These are phyloP conservation scores for Triplophysa dalaica DNA, from an alignment of 2,113 vertebrate genomes.

Conservation along the genomic window DNA sequence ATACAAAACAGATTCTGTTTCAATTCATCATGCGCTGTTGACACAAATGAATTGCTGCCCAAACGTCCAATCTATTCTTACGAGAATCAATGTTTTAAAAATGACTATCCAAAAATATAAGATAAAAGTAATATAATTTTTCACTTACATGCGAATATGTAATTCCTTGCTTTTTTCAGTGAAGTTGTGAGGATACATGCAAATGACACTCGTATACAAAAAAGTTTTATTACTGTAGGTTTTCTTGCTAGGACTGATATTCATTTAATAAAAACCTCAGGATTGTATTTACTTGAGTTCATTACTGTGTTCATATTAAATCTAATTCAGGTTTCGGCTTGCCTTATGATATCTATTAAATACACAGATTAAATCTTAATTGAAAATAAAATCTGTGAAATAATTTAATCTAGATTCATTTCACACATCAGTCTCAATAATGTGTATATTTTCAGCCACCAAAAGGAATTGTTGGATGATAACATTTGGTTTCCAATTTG, in stretches of 20 bases:
- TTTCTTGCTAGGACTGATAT: neutral
- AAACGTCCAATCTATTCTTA: conserved; percentile 29
- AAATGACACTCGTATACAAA: neutral
- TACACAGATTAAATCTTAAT: conserved; percentile 34
- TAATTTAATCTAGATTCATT: conserved; percentile 45
- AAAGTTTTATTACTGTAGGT: neutral
- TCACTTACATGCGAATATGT: neutral
- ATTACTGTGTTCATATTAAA: conserved; percentile 36
- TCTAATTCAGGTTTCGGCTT: conserved; percentile 25
- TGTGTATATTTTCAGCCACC: conserved; percentile 28
- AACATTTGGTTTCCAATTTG: conserved; percentile 69
- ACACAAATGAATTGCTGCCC: conserved; percentile 35
- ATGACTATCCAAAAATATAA: neutral
- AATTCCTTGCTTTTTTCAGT: neutral
- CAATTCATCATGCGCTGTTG: conserved; percentile 27
- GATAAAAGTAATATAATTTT: too few relatives aligned
- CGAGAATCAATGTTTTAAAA: conserved; percentile 21
- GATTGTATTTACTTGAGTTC: conserved; percentile 17
- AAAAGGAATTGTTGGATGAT: conserved; percentile 42
- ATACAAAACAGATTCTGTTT: conserved; percentile 50
- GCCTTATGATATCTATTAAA: conserved; percentile 39
- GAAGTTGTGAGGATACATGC: too few relatives aligned
- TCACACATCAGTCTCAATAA: conserved; percentile 54
- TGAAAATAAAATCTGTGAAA: conserved; percentile 53
- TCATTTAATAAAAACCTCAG: neutral